phyloP scores from a whole-genome alignment of 2,797 vertebrate species.

The Garrulus glandarius region DNA sequence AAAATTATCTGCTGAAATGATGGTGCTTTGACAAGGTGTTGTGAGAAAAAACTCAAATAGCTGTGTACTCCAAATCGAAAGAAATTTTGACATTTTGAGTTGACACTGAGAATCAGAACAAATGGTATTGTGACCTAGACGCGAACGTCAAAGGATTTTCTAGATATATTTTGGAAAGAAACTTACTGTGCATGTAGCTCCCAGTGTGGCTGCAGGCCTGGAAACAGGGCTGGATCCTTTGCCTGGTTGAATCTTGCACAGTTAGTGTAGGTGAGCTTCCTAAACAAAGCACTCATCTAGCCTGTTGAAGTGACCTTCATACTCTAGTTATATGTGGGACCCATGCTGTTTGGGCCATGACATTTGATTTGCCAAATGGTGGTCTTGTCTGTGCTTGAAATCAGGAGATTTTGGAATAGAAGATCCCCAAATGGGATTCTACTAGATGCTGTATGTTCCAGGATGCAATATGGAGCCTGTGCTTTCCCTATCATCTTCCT shows the following conservation, averaged over 20 bases:
- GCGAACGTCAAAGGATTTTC: not conserved
- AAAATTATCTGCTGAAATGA: not conserved
- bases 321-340: not conserved
- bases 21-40: not conserved
- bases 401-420: not conserved
- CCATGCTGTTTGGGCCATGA: not conserved
- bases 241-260: fast-evolving
- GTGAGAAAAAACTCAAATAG: not conserved
- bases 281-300: not conserved
- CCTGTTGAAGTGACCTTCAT: not conserved
- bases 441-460: not conserved
- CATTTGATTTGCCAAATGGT: not conserved
- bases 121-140: not conserved
- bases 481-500: not conserved
- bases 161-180: not conserved
- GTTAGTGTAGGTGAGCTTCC: not conserved
- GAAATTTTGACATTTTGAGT: not conserved
- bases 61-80: not conserved
- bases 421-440: not conserved
- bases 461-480: not conserved
- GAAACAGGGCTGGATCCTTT: not conserved
- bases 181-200: not conserved
- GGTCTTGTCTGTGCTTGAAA: not conserved
- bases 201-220: not conserved
- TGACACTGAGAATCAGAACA: not conserved